Evolutionary conservation across 1,140 invertebrate species (phyloP), one percentile per base, ranked within the genome.

Genomic region (Gonioctena quinquepunctata): DNA sequence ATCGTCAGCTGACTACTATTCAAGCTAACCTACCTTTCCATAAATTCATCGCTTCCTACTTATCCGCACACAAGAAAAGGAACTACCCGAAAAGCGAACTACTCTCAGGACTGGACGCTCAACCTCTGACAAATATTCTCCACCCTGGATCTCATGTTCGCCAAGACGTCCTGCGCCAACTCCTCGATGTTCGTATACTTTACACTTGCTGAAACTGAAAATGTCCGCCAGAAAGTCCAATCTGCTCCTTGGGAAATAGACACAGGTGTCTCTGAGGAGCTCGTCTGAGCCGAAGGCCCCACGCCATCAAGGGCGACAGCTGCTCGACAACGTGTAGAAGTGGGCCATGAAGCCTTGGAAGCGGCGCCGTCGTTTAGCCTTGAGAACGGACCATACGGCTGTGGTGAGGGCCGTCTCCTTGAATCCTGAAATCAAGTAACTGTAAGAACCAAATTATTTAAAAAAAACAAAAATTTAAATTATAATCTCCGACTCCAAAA

Each of bases 231-330:
- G 88, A 79, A 97, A 96, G 28, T 91, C 92, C 49, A 96, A 88
- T 2, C 52, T 28, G 84, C 97, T 92, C 70, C 96, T 92, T 84
- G 95, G 95, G 82, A 99, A 98, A 81, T 92, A 93, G 61, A 90
- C 85, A 81, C 96, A 98, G 7, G 96, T 90, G 52, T 94, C 91
- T 70, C 91, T 91, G 2, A 99, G 83, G 60, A 91, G 89, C 75
- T 94, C 93, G 77, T 97, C 91, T 0, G n/a, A 94, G 0, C 97
- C 97, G 23, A 99, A 99, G 98, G 11, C 97, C 97, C 96, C 97
- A 99, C 0, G 96, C 96, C 73, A 99, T 88, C 11, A 97, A 89
- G 1, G 97, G 97, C 63, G 93, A 95, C 59, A 98, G 88, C 81
- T 97, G 94, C 81, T 99, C 0, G 95, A 95, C 77, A 99, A 93